Conservation (phyloP, 2,797 vertebrate species). For the Rhinella marina region DNA sequence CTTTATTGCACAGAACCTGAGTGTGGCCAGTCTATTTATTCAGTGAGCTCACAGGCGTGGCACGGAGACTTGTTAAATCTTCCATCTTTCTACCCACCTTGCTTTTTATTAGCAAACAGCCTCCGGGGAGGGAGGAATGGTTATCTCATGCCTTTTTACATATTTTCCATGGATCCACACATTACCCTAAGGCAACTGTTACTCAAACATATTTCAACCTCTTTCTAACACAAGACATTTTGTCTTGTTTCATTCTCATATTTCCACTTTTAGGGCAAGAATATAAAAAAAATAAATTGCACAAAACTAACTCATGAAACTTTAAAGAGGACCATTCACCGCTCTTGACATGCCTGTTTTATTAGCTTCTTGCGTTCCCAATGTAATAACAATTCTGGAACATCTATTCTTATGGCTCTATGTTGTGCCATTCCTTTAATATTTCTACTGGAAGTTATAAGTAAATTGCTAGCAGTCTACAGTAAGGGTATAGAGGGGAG, state of each 20-base stretch:
- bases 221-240: background rate
- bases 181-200: slow-evolving; percentile 7
- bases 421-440: too few relatives aligned
- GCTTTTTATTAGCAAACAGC: slow-evolving; percentile 55
- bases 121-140: slow-evolving; percentile 50
- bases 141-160: slow-evolving; percentile 31
- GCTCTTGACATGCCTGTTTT: too few relatives aligned
- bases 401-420: too few relatives aligned
- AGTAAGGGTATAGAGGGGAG: too few relatives aligned
- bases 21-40: slow-evolving; percentile 33
- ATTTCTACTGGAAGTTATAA: too few relatives aligned
- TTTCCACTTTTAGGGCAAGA: background rate
- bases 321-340: too few relatives aligned
- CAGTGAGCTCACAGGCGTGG: slow-evolving; percentile 45
- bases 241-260: background rate
- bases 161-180: slow-evolving; percentile 34
- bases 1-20: slow-evolving; percentile 21
- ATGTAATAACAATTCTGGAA: too few relatives aligned
- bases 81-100: slow-evolving; percentile 41
- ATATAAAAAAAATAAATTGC: background rate
- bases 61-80: slow-evolving; percentile 26
- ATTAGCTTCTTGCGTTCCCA: too few relatives aligned
- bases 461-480: too few relatives aligned
- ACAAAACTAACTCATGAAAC: background rate
- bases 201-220: background rate